Percentiles rank a stretch among this genome's conserved stretches.
Conservation (phyloP, 1,140 invertebrate species). For the Radopholus similis region DNA sequence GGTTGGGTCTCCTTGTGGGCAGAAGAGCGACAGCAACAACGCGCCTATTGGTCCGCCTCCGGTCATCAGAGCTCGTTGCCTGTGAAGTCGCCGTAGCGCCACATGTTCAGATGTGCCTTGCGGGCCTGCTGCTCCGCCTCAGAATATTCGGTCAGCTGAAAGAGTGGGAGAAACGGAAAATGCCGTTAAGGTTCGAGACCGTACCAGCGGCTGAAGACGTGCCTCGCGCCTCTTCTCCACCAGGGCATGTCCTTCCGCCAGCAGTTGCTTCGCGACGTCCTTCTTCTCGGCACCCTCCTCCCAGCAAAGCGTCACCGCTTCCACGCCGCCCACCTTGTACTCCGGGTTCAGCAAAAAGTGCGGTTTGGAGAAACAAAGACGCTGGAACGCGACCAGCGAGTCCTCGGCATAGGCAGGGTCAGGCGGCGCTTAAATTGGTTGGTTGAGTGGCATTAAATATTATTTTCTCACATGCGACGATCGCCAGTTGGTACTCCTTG, state of each 20-base stretch:
- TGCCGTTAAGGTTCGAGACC: background rate
- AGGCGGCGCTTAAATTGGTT: constrained; percentile 68
- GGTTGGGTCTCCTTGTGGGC: background rate
- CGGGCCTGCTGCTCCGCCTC: constrained; percentile 51
- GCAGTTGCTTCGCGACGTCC: constrained; percentile 78
- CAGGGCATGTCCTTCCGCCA: constrained; percentile 78
- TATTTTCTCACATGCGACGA: constrained; percentile 60
- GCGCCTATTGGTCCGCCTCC: background rate
- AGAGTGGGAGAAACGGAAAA: constrained; percentile 1
- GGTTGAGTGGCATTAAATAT: background rate
- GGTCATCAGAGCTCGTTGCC: constrained; percentile 49
- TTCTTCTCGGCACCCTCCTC: constrained; percentile 67
- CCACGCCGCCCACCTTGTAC: constrained; percentile 66
- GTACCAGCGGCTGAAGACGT: constrained; percentile 73
- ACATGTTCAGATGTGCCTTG: constrained; percentile 50
- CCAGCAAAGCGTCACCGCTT: constrained; percentile 68
- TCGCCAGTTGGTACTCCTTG: constrained; percentile 78
- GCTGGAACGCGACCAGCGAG: constrained; percentile 64
- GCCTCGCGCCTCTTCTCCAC: constrained; percentile 76
- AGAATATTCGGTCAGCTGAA: constrained; percentile 49
- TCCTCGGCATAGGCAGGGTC: constrained; percentile 66
- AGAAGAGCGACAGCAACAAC: background rate
- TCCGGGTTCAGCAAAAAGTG: constrained; percentile 64
- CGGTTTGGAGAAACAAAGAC: constrained; percentile 74
- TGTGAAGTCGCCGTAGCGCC: constrained; percentile 57